phyloP scores from a whole-genome alignment of 2,797 vertebrate species.

The Pitangus sulphuratus region DNA sequence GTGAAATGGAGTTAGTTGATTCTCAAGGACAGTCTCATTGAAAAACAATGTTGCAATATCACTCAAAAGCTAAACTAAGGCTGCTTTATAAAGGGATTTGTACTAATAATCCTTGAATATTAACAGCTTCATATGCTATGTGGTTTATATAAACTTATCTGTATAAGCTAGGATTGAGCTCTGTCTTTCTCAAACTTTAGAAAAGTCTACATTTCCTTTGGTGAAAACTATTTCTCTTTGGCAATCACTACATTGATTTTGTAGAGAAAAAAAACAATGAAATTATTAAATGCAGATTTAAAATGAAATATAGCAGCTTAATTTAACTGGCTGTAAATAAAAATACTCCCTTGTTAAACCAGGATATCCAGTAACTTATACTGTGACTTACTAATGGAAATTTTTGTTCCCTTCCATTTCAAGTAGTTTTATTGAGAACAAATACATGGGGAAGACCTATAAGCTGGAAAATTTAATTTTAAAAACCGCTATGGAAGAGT shows the following conservation, averaged over 20 bases:
- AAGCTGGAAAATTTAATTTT: not conserved
- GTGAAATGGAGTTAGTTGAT: constrained; percentile 72
- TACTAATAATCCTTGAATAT: constrained; percentile 71
- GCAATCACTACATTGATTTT: not conserved
- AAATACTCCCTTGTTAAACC: not conserved
- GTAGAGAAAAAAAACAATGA: not conserved
- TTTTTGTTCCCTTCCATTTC: not conserved
- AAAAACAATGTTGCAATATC: constrained; percentile 70
- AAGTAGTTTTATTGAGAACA: not conserved
- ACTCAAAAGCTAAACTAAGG: constrained; percentile 67
- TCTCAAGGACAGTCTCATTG: constrained; percentile 71
- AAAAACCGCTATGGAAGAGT: not conserved
- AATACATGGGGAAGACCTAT: not conserved
- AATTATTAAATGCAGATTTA: not conserved
- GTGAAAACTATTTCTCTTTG: not conserved
- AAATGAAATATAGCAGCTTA: not conserved
- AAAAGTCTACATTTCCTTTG: not conserved
- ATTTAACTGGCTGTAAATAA: not conserved
- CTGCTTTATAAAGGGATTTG: constrained; percentile 73
- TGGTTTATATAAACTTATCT: constrained; percentile 52
- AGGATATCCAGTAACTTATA: not conserved
- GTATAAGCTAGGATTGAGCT: constrained; percentile 19
- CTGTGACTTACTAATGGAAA: not conserved
- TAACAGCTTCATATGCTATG: constrained; percentile 50
- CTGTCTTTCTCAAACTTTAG: not conserved